Evolutionary conservation across 2,113 vertebrate genomes (phyloP).

Genomic region (Ibidorhyncha struthersii): DNA sequence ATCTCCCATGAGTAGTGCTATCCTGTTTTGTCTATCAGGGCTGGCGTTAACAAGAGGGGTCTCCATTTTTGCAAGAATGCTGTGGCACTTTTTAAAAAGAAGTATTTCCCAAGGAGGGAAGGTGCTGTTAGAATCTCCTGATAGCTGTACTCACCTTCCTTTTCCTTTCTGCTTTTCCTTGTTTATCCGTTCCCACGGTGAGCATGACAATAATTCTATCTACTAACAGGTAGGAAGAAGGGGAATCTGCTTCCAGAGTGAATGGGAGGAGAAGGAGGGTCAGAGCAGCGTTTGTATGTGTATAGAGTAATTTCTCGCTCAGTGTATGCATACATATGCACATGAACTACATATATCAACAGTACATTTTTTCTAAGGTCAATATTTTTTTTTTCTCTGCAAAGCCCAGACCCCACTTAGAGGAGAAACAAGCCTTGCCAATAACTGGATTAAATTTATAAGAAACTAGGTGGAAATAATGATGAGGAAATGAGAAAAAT

Average conservation of each 20-base stretch:
- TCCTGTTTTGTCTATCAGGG: neutral
- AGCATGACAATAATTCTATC: neutral
- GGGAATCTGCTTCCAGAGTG: neutral
- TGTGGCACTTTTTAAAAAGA: neutral
- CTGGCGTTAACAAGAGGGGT: neutral
- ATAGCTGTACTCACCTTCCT: neutral
- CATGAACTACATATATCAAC: neutral
- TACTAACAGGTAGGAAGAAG: neutral
- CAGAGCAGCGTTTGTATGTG: neutral
- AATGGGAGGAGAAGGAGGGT: neutral
- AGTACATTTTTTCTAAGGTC: neutral
- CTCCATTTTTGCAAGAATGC: neutral
- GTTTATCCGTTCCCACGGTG: neutral
- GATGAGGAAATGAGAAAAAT: slow-evolving; percentile 67
- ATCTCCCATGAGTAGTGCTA: neutral
- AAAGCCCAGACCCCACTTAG: neutral
- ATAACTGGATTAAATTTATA: slow-evolving; percentile 54
- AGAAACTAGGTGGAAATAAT: slow-evolving; percentile 62
- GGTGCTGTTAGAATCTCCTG: neutral
- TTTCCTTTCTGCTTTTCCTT: neutral
- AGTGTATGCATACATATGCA: neutral
- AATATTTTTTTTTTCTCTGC: neutral
- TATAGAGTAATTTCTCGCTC: neutral
- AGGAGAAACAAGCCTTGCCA: slow-evolving; percentile 6
- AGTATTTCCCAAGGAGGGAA: neutral